These are phyloP conservation scores for Selenia dentaria DNA, from an alignment of 2,888 invertebrate species.

Conservation along the genomic window DNA sequence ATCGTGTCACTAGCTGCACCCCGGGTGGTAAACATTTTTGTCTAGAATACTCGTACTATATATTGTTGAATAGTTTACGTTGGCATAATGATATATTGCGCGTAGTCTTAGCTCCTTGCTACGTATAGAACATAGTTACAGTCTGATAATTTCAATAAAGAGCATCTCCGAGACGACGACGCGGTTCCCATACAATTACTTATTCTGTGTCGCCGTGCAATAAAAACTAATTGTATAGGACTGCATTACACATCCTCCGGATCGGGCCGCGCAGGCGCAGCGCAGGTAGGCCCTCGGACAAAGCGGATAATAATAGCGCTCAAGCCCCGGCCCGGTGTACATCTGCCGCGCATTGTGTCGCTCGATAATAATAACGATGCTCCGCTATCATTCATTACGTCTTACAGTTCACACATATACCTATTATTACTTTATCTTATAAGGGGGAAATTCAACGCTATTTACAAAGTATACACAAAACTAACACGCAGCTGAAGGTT, in stretches of 20 bases:
- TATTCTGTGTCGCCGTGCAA: slow-evolving; percentile 1
- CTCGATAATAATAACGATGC: slow-evolving; percentile 13
- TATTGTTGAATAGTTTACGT: no score
- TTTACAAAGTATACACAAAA: no score
- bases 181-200: no score
- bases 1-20: no score
- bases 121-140: no score
- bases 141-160: neutral
- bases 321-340: neutral
- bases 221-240: slow-evolving; percentile 30
- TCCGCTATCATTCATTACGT: neutral
- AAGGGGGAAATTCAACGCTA: no score
- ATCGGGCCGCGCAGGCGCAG: neutral
- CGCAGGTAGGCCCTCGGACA: slow-evolving; percentile 16
- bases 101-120: no score
- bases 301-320: slow-evolving; percentile 14
- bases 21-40: no score
- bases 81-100: no score
- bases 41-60: no score
- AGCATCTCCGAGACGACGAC: neutral
- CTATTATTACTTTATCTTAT: no score
- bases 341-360: slow-evolving; percentile 14
- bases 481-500: no score
- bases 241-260: slow-evolving; percentile 9
- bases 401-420: neutral